A percentile compares a stretch with the other conserved stretches of the same genome.
These are phyloP conservation scores for Drosophila dunni DNA, from an alignment of 1,140 invertebrate species.

Conservation along the genomic window DNA sequence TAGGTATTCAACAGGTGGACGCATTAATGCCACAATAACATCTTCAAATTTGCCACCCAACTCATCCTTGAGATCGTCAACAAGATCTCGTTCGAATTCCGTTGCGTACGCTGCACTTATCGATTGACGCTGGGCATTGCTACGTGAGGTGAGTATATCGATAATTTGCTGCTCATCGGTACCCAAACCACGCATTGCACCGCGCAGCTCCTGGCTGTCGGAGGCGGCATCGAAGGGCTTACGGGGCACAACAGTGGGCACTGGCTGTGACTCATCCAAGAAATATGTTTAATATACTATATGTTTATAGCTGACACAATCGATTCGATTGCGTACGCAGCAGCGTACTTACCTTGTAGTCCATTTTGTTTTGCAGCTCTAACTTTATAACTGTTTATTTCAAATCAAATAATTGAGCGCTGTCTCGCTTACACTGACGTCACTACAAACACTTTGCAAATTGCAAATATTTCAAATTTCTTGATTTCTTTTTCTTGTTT, in stretches of 20 bases:
- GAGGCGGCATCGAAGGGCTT: constrained; percentile 87
- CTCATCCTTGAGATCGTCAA: constrained; percentile 91
- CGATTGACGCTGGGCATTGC: constrained; percentile 88
- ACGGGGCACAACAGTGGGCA: constrained; percentile 87
- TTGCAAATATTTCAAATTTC: constrained; percentile 8
- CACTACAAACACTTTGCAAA: constrained; percentile 7
- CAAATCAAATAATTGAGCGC: background rate
- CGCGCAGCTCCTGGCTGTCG: constrained; percentile 89
- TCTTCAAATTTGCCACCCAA: constrained; percentile 92
- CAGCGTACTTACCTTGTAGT: constrained; percentile 64
- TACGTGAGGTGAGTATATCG: constrained; percentile 88
- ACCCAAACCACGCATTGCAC: constrained; percentile 92
- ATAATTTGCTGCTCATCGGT: constrained; percentile 92
- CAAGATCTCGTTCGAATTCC: constrained; percentile 91
- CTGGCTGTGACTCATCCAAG: constrained; percentile 76
- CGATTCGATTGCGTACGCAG: background rate
- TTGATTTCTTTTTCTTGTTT: background rate
- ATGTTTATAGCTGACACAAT: background rate
- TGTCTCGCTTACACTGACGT: constrained; percentile 4
- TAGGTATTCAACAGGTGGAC: constrained; percentile 89
- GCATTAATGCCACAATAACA: constrained; percentile 90
- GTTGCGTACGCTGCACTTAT: constrained; percentile 89
- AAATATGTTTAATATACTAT: background rate
- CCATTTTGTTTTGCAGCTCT: constrained; percentile 38
- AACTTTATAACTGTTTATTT: background rate